These are phyloP conservation scores for Patella ulyssiponensis DNA, from an alignment of 2,888 invertebrate species.

Conservation along the genomic window DNA sequence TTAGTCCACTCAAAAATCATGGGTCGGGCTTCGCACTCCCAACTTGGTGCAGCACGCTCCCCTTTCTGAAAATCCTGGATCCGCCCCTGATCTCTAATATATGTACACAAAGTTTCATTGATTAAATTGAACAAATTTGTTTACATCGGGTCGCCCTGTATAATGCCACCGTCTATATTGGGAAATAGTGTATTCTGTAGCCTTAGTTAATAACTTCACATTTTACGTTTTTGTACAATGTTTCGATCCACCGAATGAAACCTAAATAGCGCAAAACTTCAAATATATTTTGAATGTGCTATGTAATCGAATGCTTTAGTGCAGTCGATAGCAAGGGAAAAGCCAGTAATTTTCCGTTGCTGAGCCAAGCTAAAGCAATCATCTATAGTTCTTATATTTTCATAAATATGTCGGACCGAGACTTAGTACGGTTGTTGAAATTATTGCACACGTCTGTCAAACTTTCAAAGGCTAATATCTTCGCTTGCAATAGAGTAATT, in stretches of 20 bases:
- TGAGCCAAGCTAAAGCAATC: neutral
- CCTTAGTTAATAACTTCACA: neutral
- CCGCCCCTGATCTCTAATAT: too few relatives aligned
- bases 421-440: too few relatives aligned
- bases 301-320: neutral
- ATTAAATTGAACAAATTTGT: neutral
- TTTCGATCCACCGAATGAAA: neutral
- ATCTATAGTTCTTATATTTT: too few relatives aligned
- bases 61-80: too few relatives aligned
- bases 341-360: neutral
- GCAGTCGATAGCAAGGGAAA: neutral
- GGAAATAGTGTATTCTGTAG: neutral
- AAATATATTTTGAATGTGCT: neutral
- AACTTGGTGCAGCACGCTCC: too few relatives aligned
- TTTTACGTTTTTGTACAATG: neutral
- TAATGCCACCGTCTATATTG: neutral
- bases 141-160: neutral
- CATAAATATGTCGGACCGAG: too few relatives aligned
- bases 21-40: too few relatives aligned
- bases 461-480: too few relatives aligned
- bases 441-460: too few relatives aligned
- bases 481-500: too few relatives aligned
- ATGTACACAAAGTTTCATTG: too few relatives aligned
- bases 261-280: neutral
- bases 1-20: too few relatives aligned